Conservation (phyloP, 2,888 invertebrate genomes). For the Tromatobia lineatoria region DNA sequence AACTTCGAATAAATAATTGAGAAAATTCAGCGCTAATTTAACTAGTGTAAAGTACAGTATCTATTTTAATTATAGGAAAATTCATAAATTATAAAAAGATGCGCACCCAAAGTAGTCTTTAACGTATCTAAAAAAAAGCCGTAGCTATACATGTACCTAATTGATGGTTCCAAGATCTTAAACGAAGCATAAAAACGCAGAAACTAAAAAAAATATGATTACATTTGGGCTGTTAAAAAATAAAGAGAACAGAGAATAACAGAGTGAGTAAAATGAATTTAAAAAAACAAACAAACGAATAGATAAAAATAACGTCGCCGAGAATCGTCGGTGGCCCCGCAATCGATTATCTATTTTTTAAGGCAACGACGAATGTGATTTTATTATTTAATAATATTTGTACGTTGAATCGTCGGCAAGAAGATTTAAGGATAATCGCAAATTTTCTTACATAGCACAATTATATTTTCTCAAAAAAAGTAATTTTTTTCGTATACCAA, state of each 20-base stretch:
- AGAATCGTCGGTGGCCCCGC: conserved; percentile 57
- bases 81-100: conserved; percentile 57
- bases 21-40: neutral
- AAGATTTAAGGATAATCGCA: conserved; percentile 15
- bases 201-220: conserved; percentile 27
- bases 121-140: conserved; percentile 61
- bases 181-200: conserved; percentile 32
- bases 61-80: neutral
- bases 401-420: conserved; percentile 48
- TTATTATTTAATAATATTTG: conserved; percentile 65
- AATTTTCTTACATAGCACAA: too few species aligned
- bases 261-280: conserved; percentile 16
- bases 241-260: conserved; percentile 39
- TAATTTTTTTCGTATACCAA: too few species aligned
- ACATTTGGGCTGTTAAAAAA: conserved; percentile 47
- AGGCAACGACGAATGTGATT: conserved; percentile 67
- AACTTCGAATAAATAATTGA: neutral
- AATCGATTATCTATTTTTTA: conserved; percentile 67
- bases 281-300: conserved; percentile 2
- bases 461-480: too few species aligned
- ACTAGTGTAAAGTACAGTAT: neutral
- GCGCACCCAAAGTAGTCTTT: conserved; percentile 66
- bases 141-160: conserved; percentile 67
- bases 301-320: conserved; percentile 47
- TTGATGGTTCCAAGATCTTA: conserved; percentile 63